Conservation (phyloP, 2,797 vertebrate species). For the Platyrinchus mystaceus region DNA sequence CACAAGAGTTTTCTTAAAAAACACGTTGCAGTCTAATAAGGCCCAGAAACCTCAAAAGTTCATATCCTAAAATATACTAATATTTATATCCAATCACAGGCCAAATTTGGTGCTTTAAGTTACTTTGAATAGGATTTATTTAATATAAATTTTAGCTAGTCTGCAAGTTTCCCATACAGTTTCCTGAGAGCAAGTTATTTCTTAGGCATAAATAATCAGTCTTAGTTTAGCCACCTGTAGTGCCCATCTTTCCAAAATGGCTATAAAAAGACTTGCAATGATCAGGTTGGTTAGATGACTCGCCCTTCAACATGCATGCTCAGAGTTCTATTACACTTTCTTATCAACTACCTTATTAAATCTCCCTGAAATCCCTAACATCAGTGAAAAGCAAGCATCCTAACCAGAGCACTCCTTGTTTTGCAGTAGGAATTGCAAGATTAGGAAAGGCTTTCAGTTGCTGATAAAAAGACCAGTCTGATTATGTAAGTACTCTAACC, state of each 20-base stretch:
- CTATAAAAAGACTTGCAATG: not conserved
- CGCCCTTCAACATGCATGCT: not conserved
- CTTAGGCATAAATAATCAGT: not conserved
- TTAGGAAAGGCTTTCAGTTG: not conserved
- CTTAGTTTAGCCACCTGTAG: not conserved
- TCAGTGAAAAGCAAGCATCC: not conserved
- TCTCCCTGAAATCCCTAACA: not conserved
- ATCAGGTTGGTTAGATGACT: not conserved
- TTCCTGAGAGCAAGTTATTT: not conserved
- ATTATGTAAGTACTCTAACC: not conserved
- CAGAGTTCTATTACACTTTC: not conserved
- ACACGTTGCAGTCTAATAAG: not conserved
- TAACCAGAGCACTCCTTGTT: not conserved
- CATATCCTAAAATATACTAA: not conserved
- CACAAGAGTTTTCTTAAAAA: not conserved
- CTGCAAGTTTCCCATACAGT: not conserved
- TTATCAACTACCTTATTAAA: not conserved
- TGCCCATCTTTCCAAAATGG: not conserved
- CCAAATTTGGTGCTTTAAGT: not conserved
- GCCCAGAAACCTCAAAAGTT: not conserved
- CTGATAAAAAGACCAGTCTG: not conserved
- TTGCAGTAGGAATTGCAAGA: not conserved
- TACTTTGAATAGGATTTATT: not conserved
- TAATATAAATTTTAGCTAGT: not conserved
- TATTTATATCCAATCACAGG: not conserved